Percentiles rank a stretch among this genome's conserved stretches.
Evolutionary conservation across 2,113 vertebrate species (phyloP).

Genomic region (Callorhinus ursinus): DNA sequence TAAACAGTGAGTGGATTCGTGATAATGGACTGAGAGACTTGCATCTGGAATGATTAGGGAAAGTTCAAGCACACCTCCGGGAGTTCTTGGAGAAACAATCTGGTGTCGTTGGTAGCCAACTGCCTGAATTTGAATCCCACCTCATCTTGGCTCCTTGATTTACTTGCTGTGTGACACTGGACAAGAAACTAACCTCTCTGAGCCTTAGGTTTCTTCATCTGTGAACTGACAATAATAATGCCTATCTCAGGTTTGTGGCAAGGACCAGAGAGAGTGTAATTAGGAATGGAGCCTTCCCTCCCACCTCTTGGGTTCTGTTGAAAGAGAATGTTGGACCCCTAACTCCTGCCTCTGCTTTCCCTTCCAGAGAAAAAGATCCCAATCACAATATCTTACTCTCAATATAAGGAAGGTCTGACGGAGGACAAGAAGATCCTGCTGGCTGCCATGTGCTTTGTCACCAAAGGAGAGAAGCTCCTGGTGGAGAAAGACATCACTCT

Average conservation of each 20-base stretch:
- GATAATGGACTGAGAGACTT: not conserved
- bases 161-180: not conserved
- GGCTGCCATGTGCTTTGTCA: constrained; percentile 86
- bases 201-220: not conserved
- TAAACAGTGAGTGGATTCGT: not conserved
- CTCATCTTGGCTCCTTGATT: not conserved
- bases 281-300: not conserved
- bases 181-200: not conserved
- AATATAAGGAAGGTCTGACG: constrained; percentile 87
- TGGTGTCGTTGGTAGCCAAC: not conserved
- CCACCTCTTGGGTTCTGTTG: not conserved
- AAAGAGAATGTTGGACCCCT: not conserved
- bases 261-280: not conserved
- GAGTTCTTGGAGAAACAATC: not conserved
- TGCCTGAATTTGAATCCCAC: not conserved
- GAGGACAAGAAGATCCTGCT: constrained; percentile 90
- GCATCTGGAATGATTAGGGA: not conserved
- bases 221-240: not conserved
- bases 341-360: constrained; percentile 26
- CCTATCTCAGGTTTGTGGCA: not conserved
- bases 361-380: constrained; percentile 88
- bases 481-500: constrained; percentile 89
- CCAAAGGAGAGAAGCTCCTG: constrained; percentile 82
- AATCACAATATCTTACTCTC: constrained; percentile 86
- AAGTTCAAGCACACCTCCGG: not conserved